Percentiles rank a stretch among this genome's conserved stretches.
Evolutionary conservation across 2,888 invertebrate genomes (phyloP).

Genomic region (Tinea pellionella): DNA sequence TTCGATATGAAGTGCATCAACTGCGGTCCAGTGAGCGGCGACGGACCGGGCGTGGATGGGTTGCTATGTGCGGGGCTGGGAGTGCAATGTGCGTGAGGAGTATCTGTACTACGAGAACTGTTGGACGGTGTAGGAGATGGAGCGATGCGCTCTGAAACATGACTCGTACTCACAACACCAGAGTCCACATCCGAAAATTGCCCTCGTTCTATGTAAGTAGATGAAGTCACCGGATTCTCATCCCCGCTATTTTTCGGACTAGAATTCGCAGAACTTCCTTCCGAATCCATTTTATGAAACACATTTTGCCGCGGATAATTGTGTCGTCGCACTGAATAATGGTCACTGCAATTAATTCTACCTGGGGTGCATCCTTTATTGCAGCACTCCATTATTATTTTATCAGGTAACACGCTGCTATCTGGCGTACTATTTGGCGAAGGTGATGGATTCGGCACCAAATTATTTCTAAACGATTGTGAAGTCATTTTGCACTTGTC

Average conservation of each 20-base stretch:
- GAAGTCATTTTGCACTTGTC: slow-evolving; percentile 39
- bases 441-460: slow-evolving; percentile 45
- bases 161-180: slow-evolving; percentile 86
- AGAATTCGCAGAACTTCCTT: slow-evolving; percentile 60
- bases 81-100: slow-evolving; percentile 49
- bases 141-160: slow-evolving; percentile 75
- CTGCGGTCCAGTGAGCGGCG: slow-evolving; percentile 47
- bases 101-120: slow-evolving; percentile 61
- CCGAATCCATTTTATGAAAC: slow-evolving; percentile 53
- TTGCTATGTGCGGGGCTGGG: slow-evolving; percentile 57
- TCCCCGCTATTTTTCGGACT: slow-evolving; percentile 66
- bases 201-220: slow-evolving; percentile 72
- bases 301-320: slow-evolving; percentile 52
- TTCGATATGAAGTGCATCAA: slow-evolving; percentile 66
- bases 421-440: slow-evolving; percentile 59
- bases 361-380: slow-evolving; percentile 66
- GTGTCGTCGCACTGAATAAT: slow-evolving; percentile 32
- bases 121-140: slow-evolving; percentile 72
- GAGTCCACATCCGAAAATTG: slow-evolving; percentile 83
- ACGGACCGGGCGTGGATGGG: slow-evolving; percentile 50
- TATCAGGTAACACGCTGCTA: slow-evolving; percentile 55
- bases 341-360: slow-evolving; percentile 49
- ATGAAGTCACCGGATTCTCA: slow-evolving; percentile 76
- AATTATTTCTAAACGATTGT: slow-evolving; percentile 36
- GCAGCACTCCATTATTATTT: slow-evolving; percentile 54